phyloP scores from a whole-genome alignment of 2,113 vertebrate genomes.

The Carassius auratus region DNA sequence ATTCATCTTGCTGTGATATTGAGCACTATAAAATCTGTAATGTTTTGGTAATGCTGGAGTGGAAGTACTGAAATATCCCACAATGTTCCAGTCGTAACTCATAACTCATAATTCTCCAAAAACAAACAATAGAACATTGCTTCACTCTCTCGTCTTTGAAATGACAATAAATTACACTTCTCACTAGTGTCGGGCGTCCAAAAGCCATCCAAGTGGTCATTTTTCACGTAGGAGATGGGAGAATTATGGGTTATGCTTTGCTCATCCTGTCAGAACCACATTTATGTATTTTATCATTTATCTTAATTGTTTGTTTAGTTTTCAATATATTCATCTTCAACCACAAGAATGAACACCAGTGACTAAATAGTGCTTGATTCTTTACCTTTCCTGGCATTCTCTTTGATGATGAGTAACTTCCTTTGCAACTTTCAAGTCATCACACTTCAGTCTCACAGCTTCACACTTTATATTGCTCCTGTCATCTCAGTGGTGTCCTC shows the following conservation, averaged over 20 bases:
- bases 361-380: not conserved
- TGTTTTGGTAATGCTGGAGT: not conserved
- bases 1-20: not conserved
- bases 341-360: not conserved
- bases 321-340: not conserved
- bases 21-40: not conserved
- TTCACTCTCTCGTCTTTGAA: not conserved
- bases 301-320: not conserved
- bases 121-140: not conserved
- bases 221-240: not conserved
- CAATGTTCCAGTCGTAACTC: not conserved
- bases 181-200: not conserved
- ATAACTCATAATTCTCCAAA: not conserved
- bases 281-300: not conserved
- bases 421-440: constrained; percentile 20
- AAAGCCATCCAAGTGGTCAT: not conserved
- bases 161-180: not conserved
- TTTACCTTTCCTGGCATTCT: not conserved
- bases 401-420: constrained; percentile 20
- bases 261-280: not conserved
- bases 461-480: constrained; percentile 16
- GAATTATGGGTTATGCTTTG: not conserved
- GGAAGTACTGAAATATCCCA: not conserved
- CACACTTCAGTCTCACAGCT: constrained; percentile 14
- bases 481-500: not conserved